Base-by-base conservation (phyloP, 2,797 vertebrate species). In the Poeciliopsis infans region DNA sequence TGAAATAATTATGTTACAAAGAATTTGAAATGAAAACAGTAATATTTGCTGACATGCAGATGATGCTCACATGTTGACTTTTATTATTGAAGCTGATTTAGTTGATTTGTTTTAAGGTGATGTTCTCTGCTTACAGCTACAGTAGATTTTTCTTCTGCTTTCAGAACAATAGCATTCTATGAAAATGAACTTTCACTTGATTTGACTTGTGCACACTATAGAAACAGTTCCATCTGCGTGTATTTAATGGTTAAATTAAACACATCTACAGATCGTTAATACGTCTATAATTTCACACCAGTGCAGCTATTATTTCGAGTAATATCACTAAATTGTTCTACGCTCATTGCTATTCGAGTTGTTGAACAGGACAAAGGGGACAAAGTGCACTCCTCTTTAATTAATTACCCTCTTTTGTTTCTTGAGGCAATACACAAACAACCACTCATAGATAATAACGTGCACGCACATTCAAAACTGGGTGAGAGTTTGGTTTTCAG, bases 381-480 rank as follows among this genome's bases (percentile, higher is more conserved):
- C 84, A 90, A 93, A 92, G 91, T 92, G 88, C 88, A 89, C 91
- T 93, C 88, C 87, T 91, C 91, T 95, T 93, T 94, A 94, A 95
- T 94, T 95, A 94, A 94, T 94, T 92, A 94, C 88, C 90, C 82
- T 20, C 92, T 92, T 92, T 95, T 94, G 94, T 94, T 92, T 94
- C 89, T 85, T 59, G 75, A 82, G 86, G 86, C 86, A 76, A 86
- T 71, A 82, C 89, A 71, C 87, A 89, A 75, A 87, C 86, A 85
- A 69, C 70, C 70, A 80, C 78, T 75, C 79, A 71, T 71, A 70
- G 45, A 81, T 57, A 80, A 81, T 43, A 77, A 83, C 74, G 87
- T 70, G 78, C 74, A 79, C 69, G 76, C 71, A 88, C 82, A 84
- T 83, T 79, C 68, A 70, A 77, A 85, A 79, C 84, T 45, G 68